These are phyloP conservation scores for Globodera rostochiensis DNA, from an alignment of 1,140 invertebrate species.

Conservation along the genomic window DNA sequence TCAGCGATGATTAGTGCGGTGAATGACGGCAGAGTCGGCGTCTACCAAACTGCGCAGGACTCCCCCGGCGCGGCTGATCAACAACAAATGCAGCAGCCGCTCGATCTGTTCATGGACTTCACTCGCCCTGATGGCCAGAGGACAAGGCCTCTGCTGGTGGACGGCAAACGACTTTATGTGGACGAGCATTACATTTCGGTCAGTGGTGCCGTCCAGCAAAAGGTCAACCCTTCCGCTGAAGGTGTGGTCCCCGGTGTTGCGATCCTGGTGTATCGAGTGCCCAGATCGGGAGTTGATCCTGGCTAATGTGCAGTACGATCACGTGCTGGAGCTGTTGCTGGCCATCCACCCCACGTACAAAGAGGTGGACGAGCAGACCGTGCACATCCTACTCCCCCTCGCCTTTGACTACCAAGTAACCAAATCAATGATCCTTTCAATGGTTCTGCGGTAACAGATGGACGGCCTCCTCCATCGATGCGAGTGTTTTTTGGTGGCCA, in stretches of 20 bases:
- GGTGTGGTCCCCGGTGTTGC: slow-evolving; percentile 36
- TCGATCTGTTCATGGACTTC: slow-evolving; percentile 62
- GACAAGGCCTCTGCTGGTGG: slow-evolving; percentile 60
- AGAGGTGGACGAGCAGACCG: slow-evolving; percentile 64
- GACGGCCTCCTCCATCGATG: slow-evolving; percentile 64
- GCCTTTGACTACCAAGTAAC: slow-evolving; percentile 64
- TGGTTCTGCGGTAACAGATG: slow-evolving; percentile 51
- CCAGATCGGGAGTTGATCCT: slow-evolving; percentile 62
- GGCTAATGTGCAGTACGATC: slow-evolving; percentile 65
- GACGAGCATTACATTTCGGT: slow-evolving; percentile 65
- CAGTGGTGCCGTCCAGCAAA: neutral
- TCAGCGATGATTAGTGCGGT: neutral
- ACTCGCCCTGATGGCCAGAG: slow-evolving; percentile 62
- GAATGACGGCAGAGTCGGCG: neutral
- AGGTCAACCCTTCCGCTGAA: neutral
- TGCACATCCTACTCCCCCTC: slow-evolving; percentile 62
- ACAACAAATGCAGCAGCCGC: slow-evolving; percentile 20
- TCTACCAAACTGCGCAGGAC: neutral
- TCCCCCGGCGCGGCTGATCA: neutral
- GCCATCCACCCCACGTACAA: slow-evolving; percentile 65
- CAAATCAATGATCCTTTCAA: slow-evolving; percentile 15
- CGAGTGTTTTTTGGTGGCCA: slow-evolving; percentile 63
- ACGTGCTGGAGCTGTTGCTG: slow-evolving; percentile 59
- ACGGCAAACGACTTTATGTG: slow-evolving; percentile 63
- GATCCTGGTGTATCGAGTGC: slow-evolving; percentile 65